Evolutionary conservation across 2,797 vertebrate genomes (phyloP), one percentile per base, ranked within the genome.

Genomic region (Calcarius lapponicus): DNA sequence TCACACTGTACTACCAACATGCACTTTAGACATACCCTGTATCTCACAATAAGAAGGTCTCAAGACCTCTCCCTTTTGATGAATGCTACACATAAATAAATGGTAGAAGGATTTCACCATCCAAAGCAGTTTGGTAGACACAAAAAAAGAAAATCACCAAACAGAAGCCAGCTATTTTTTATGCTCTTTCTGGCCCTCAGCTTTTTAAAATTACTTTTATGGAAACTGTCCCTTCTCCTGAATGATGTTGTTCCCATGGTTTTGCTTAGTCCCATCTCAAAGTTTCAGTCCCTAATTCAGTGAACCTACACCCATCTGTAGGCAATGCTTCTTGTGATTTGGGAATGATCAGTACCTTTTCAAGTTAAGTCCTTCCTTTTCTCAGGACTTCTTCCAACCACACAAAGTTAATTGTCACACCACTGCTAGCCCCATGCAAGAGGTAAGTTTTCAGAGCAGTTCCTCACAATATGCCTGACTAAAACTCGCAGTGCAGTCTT

Each of bases 401-500:
- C 51, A 47, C 19, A 22, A 36, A 66, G 17, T 14, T 50, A 76
- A 70, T 60, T 56, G 65, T 70, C 70, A 86, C 79, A 48, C 17
- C 0, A 0, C 56, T 64, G 14, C 24, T 22, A 80, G 57, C 47
- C 14, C 71, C 22, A 38, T 50, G 25, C 3, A 65, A 88, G 45
- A 3, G 2, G 7, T 54, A 67, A 60, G 57, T 64, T 90, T 86
- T 69, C 85, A 87, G 38, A 28, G 80, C 57, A 18, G 57, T 17
- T 89, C 69, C 65, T 93, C 65, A 86, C 79, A 86, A 71, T 58
- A 80, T 80, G 65, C 72, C 79, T 83, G 71, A 76, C 78, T 86
- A 85, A 85, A 96, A 83, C n/a, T 47, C 4, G 2, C 16, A 43
- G 22, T 25, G 57, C 8, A 17, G 24, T 74, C 69, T 95, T 91